Percentiles rank a stretch among this genome's conserved stretches.
Evolutionary conservation across 2,113 vertebrate genomes (phyloP).

Genomic region (Pachyramphus minor): DNA sequence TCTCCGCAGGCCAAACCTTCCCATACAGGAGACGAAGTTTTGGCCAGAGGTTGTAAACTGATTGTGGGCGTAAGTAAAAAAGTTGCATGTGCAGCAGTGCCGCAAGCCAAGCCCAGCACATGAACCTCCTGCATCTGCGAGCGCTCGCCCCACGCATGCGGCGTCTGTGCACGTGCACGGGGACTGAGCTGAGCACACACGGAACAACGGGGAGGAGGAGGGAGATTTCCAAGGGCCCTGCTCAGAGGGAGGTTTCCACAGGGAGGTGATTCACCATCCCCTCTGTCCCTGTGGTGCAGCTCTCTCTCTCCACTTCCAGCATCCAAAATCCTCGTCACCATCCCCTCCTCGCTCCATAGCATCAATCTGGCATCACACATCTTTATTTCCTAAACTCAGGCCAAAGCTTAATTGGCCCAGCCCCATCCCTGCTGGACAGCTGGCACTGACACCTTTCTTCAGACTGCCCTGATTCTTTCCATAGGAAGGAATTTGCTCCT

Average conservation of each 20-base stretch:
- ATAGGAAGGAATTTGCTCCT: neutral
- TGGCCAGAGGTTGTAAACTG: slow-evolving; percentile 19
- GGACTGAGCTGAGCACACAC: neutral
- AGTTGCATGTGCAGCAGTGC: neutral
- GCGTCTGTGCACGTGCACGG: fast-evolving
- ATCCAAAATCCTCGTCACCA: neutral
- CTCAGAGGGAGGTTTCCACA: neutral
- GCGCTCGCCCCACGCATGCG: neutral
- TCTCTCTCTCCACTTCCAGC: neutral
- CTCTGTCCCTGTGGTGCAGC: neutral
- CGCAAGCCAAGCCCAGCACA: neutral
- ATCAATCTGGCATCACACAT: neutral
- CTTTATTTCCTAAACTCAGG: neutral
- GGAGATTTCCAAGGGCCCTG: neutral
- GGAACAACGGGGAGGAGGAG: neutral
- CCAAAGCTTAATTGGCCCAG: neutral
- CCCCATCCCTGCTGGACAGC: neutral
- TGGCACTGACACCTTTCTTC: neutral
- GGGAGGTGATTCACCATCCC: neutral
- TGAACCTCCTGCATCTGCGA: neutral
- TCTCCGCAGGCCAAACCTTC: neutral
- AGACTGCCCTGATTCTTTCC: neutral
- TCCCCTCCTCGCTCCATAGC: neutral
- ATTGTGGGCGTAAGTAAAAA: neutral
- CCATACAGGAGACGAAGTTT: neutral